These are phyloP conservation scores for Dione juno DNA, from an alignment of 2,888 invertebrate species.

Conservation along the genomic window DNA sequence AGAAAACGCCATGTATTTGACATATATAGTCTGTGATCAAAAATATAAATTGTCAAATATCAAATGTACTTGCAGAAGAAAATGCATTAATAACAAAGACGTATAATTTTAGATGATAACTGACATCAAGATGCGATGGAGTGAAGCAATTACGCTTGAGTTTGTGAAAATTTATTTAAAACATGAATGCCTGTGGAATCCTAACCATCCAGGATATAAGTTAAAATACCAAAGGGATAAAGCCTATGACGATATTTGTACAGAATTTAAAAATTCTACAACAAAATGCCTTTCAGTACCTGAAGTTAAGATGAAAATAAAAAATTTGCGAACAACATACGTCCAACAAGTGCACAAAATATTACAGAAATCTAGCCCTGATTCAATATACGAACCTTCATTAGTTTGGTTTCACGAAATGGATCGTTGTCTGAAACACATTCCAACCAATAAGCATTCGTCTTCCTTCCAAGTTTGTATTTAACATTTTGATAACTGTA, in stretches of 20 bases:
- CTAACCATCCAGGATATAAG: conserved; percentile 69
- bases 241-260: conserved; percentile 64
- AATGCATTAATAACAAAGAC: conserved; percentile 11
- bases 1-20: not conserved
- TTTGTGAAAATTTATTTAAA: conserved; percentile 79
- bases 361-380: conserved; percentile 67
- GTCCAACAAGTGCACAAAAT: conserved; percentile 77
- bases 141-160: conserved; percentile 72
- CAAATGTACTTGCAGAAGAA: not conserved
- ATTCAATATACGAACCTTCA: conserved; percentile 67
- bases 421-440: conserved; percentile 70
- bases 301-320: conserved; percentile 78
- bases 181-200: conserved; percentile 80
- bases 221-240: conserved; percentile 64
- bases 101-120: not conserved
- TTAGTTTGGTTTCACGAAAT: conserved; percentile 75
- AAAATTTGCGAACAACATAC: conserved; percentile 77
- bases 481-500: too few species aligned
- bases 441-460: conserved; percentile 59
- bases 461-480: conserved; percentile 51
- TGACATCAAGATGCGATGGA: conserved; percentile 69
- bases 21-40: not conserved
- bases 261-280: conserved; percentile 63
- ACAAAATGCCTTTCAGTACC: conserved; percentile 60
- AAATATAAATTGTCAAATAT: not conserved